Conservation (phyloP, 2,797 vertebrate genomes). For the Coregonus ussuriensis region DNA sequence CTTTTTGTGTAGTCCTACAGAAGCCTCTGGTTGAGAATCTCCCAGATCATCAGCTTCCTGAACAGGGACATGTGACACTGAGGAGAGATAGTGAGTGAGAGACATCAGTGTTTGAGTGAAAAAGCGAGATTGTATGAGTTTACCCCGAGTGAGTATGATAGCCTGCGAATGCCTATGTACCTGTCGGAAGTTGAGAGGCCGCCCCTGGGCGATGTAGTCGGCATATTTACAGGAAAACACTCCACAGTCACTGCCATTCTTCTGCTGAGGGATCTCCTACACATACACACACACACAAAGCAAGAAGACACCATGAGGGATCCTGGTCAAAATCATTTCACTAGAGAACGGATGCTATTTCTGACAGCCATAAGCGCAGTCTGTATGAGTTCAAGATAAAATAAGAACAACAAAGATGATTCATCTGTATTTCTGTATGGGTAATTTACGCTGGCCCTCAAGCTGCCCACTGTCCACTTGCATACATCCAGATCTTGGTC, state of each 20-base stretch:
- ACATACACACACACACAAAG: constrained; percentile 7
- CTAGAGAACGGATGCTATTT: neutral
- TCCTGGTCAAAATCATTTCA: neutral
- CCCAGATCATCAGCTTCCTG: constrained; percentile 93
- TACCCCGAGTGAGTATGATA: neutral
- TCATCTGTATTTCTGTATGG: too few relatives aligned
- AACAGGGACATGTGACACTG: constrained; percentile 93
- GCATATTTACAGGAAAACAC: constrained; percentile 91
- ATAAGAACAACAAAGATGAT: neutral
- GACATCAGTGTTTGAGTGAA: neutral
- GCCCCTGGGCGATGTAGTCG: too few relatives aligned
- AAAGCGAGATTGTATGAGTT: neutral
- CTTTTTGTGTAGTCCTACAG: constrained; percentile 64
- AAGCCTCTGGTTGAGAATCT: constrained; percentile 90
- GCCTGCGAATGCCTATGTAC: neutral
- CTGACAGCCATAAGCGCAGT: neutral
- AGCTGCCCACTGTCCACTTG: constrained; percentile 84
- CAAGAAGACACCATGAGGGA: too few relatives aligned
- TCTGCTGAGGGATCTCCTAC: constrained; percentile 93
- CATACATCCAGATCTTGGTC: constrained; percentile 76
- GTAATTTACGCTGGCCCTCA: constrained; percentile 76
- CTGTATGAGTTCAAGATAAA: neutral
- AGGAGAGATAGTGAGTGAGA: constrained; percentile 35
- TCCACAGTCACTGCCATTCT: constrained; percentile 91
- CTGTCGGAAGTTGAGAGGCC: constrained; percentile 78